Evolutionary conservation across 2,113 vertebrate genomes (phyloP).

Genomic region (Nibea coibor): DNA sequence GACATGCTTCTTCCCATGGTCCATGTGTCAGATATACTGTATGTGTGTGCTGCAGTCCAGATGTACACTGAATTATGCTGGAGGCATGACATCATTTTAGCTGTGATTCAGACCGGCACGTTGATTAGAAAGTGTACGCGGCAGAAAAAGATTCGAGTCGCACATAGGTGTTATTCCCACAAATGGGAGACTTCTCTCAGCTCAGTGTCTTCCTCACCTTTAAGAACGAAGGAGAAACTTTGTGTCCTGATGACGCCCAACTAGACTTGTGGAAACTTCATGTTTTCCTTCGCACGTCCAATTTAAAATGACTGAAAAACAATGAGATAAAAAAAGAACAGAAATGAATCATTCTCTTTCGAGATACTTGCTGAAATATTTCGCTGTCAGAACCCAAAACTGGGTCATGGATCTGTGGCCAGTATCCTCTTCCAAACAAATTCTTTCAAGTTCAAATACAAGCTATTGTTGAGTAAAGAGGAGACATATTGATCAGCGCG

Average conservation of each 20-base stretch:
- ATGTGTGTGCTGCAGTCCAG: background rate
- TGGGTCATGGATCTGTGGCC: background rate
- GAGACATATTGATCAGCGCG: background rate
- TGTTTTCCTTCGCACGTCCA: background rate
- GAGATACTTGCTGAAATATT: background rate
- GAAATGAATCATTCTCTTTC: slow-evolving; percentile 7
- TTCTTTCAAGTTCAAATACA: background rate
- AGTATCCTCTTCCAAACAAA: background rate
- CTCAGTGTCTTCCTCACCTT: slow-evolving; percentile 7
- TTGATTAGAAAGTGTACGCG: background rate
- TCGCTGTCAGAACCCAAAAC: slow-evolving; percentile 10
- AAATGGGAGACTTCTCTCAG: background rate
- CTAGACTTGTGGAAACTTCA: background rate
- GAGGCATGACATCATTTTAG: background rate
- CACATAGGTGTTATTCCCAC: background rate
- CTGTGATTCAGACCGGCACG: background rate
- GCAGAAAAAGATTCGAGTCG: background rate
- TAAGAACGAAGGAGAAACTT: background rate
- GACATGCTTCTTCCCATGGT: background rate
- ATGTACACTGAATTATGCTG: background rate
- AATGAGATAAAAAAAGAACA: background rate
- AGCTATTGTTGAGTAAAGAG: background rate
- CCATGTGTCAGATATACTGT: background rate
- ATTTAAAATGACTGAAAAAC: slow-evolving; percentile 1
- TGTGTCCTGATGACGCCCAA: background rate